Base-by-base conservation (phyloP, 2,888 invertebrate species). In the Lottia scabra region DNA sequence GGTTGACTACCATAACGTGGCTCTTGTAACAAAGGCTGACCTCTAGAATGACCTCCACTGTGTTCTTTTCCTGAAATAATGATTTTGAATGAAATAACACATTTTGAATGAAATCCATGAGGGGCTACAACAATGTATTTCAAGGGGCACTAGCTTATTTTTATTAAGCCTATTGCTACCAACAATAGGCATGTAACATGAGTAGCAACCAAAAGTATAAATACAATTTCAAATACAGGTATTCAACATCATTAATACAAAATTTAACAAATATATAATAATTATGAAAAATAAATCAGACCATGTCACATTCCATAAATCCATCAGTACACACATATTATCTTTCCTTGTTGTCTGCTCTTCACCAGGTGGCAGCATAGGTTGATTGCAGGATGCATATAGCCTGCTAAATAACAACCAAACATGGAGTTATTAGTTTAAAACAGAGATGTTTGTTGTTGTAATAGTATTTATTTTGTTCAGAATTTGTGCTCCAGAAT, bases 1-100 rank as follows among this genome's bases (percentile, higher is more conserved):
- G 86, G 86, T 0, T 78, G 80, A 66, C 75, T 75, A 23, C 81
- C 80, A 66, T 80, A 85, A 48, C 85, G 78, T 6, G 86, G 86
- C 56, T 85, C 85, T 65, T 84, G 83, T 44, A 86, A 74, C 48
- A 86, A 70, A 6, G 86, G 86, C 70, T 77, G 78, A 63, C 76
- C 76, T 45, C 78, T 75, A 23, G 56, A 56, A 19, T 74, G 75
- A 63, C 71, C 67, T 62, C 68, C 71, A 63, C 73, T 68, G n/a
- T 67, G 16, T 64, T 38, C 38, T 75, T 65, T 65, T 26, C 65
- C 65, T 43, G n/a, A 12, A 65, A 65, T 13, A 26, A 30, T 2
- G 10, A 10, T 38, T 8, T 10, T 38, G n/a, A n/a, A n/a, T n/a
- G n/a, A 4, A 8, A 38, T 38, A 1, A 38, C 38, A 38, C 10